Evolutionary conservation across 1,140 invertebrate species (phyloP).

Genomic region (Helicoverpa armigera): DNA sequence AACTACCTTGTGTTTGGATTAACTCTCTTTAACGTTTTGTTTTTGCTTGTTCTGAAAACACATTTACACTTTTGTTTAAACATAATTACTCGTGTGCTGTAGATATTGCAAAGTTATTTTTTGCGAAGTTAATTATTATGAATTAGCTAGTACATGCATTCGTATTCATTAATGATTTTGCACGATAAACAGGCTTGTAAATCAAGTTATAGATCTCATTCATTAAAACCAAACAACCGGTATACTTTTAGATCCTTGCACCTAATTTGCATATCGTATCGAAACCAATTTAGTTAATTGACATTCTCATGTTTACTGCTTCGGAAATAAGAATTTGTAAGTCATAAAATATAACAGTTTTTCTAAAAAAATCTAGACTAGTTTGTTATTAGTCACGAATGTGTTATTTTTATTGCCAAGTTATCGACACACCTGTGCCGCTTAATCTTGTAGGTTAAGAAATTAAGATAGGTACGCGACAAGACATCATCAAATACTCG

Average conservation of each 20-base stretch:
- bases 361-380: constrained; percentile 31
- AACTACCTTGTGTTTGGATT: neutral
- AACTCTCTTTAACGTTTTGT: neutral
- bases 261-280: constrained; percentile 26
- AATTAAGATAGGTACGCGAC: neutral
- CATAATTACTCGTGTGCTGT: no score
- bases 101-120: no score
- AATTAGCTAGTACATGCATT: no score
- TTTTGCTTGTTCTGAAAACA: neutral
- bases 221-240: neutral
- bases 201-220: constrained; percentile 21
- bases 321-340: neutral
- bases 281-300: constrained; percentile 19
- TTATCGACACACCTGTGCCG: constrained; percentile 26
- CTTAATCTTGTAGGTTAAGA: neutral
- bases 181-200: neutral
- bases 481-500: constrained; percentile 55
- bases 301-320: neutral
- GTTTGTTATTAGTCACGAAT: constrained; percentile 10
- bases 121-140: no score
- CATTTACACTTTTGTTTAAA: neutral
- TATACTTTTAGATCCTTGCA: neutral
- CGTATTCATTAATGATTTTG: neutral
- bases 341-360: constrained; percentile 1
- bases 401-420: constrained; percentile 8